Conservation (phyloP, 2,113 vertebrate genomes). For the Crypturellus undulatus region DNA sequence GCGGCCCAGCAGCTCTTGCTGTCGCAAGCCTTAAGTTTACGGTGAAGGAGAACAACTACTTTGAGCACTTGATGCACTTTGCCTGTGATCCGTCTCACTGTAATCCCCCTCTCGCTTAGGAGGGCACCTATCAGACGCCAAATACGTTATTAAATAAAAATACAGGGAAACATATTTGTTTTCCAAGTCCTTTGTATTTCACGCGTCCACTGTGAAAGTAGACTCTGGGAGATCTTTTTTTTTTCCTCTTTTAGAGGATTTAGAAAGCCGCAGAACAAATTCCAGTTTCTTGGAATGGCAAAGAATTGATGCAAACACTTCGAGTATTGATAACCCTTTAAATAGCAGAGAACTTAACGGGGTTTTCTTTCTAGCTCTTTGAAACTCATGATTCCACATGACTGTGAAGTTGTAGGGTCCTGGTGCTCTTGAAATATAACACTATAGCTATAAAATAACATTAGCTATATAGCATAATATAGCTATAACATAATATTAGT, state of each 20-base stretch:
- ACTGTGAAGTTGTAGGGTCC: neutral
- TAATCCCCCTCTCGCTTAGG: neutral
- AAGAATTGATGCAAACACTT: neutral
- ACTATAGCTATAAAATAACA: neutral
- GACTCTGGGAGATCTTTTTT: neutral
- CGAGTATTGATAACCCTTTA: neutral
- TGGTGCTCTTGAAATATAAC: neutral
- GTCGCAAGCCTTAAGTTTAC: neutral
- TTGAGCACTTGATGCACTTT: neutral
- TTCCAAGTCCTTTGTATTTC: neutral
- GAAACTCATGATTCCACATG: neutral
- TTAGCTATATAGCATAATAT: no score
- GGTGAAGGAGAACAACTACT: neutral
- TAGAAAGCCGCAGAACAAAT: neutral
- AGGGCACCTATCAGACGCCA: fast-evolving
- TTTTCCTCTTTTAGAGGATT: neutral
- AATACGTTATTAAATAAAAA: fast-evolving
- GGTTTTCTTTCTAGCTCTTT: neutral
- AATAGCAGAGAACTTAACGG: neutral
- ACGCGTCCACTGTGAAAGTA: fast-evolving
- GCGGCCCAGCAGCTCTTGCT: neutral
- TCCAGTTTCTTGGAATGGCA: neutral
- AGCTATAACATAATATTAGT: neutral
- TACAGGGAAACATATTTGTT: neutral
- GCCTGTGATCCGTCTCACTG: neutral